Evolutionary conservation across 2,888 invertebrate genomes (phyloP).

Genomic region (Dromius quadrimaculatus): DNA sequence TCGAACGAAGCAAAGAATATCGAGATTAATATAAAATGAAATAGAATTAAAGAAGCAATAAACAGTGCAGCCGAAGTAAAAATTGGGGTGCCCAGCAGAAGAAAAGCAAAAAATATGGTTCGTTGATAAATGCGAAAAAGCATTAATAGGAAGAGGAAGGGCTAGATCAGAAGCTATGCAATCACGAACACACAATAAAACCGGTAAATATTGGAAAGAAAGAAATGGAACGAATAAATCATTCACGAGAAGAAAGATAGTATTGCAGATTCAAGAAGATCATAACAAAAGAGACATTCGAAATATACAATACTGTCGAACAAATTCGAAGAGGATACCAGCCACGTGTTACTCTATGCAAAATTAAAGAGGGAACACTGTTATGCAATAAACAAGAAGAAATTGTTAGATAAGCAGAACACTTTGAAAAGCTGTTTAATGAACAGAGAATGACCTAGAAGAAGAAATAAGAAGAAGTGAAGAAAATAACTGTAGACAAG

Average conservation of each 20-base stretch:
- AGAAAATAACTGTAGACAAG: neutral
- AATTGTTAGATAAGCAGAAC: neutral
- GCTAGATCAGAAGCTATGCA: neutral
- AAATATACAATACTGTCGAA: neutral
- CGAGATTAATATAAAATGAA: too few relatives aligned
- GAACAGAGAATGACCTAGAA: too few relatives aligned
- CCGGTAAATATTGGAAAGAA: neutral
- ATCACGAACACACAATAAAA: neutral
- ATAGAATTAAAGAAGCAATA: too few relatives aligned
- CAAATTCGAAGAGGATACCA: neutral
- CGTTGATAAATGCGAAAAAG: neutral
- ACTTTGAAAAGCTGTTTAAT: neutral
- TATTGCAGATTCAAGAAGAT: neutral
- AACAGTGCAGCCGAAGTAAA: too few relatives aligned
- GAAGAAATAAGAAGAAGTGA: neutral
- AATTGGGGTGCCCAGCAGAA: too few relatives aligned
- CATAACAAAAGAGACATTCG: neutral
- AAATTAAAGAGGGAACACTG: conserved; percentile 9
- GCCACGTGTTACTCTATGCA: neutral
- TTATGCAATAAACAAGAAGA: neutral
- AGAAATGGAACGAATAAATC: neutral
- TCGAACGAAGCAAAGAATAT: too few relatives aligned
- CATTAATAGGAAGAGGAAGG: neutral
- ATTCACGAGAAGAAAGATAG: neutral
- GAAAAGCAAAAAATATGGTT: too few relatives aligned